phyloP scores from a whole-genome alignment of 2,113 vertebrate genomes.

The Apaloderma vittatum region DNA sequence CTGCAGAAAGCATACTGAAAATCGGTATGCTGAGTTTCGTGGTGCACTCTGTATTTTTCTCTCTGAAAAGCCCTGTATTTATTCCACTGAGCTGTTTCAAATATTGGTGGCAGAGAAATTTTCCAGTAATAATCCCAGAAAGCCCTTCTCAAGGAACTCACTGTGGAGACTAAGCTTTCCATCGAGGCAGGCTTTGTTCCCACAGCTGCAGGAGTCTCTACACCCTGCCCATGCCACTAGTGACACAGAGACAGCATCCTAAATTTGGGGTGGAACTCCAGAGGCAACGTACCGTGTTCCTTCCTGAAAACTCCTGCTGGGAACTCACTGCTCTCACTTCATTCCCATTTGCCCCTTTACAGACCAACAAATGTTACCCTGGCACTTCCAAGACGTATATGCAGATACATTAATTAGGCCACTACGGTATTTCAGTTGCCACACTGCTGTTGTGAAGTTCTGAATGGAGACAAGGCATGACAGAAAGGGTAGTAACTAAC shows the following conservation, averaged over 20 bases:
- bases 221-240: neutral
- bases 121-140: neutral
- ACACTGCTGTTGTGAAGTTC: neutral
- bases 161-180: neutral
- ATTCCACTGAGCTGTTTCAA: neutral
- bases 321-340: neutral
- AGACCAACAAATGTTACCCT: neutral
- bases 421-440: neutral
- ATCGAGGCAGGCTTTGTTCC: neutral
- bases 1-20: neutral
- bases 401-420: neutral
- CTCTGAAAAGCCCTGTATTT: neutral
- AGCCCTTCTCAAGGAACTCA: neutral
- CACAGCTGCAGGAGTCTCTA: neutral
- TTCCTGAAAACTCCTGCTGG: neutral
- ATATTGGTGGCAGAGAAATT: neutral
- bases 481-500: neutral
- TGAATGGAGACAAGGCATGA: neutral
- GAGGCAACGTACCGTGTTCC: neutral
- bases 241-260: accelerated
- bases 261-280: neutral
- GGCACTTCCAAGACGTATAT: neutral
- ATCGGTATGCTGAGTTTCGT: neutral
- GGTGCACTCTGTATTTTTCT: neutral
- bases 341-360: neutral